Evolutionary conservation across 2,113 vertebrate genomes (phyloP).

Genomic region (Hippotragus niger): DNA sequence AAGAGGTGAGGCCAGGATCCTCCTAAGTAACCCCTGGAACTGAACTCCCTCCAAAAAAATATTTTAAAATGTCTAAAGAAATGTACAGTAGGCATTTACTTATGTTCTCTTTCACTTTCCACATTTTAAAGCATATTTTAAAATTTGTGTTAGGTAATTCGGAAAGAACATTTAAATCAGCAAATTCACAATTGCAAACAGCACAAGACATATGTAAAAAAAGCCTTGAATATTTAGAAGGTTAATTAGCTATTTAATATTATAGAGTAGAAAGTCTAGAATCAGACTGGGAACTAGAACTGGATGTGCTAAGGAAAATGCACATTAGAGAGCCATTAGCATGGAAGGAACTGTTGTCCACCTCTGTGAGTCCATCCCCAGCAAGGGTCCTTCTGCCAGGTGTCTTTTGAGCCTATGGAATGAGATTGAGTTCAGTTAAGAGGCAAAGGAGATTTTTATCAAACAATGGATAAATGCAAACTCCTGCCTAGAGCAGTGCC

Average conservation of each 20-base stretch:
- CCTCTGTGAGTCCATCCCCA: neutral
- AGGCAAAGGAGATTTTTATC: neutral
- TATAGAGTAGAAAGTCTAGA: neutral
- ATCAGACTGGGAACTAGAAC: neutral
- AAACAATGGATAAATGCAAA: neutral
- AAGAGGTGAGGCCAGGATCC: neutral
- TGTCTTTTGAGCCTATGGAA: neutral
- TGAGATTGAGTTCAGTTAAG: neutral
- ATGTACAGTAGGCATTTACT: neutral
- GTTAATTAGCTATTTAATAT: neutral
- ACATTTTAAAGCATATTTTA: neutral
- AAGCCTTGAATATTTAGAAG: neutral
- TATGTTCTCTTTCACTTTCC: neutral
- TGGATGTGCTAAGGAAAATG: neutral
- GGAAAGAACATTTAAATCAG: neutral
- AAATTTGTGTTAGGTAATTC: neutral
- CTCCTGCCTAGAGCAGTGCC: neutral
- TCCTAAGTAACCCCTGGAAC: neutral
- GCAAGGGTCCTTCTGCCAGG: neutral
- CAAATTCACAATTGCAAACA: neutral
- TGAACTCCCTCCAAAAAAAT: neutral
- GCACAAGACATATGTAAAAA: neutral
- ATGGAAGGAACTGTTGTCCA: neutral
- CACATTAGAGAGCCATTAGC: neutral
- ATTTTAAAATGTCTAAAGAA: neutral